These are phyloP conservation scores for Cantharis rustica DNA, from an alignment of 2,888 invertebrate genomes.

Conservation along the genomic window DNA sequence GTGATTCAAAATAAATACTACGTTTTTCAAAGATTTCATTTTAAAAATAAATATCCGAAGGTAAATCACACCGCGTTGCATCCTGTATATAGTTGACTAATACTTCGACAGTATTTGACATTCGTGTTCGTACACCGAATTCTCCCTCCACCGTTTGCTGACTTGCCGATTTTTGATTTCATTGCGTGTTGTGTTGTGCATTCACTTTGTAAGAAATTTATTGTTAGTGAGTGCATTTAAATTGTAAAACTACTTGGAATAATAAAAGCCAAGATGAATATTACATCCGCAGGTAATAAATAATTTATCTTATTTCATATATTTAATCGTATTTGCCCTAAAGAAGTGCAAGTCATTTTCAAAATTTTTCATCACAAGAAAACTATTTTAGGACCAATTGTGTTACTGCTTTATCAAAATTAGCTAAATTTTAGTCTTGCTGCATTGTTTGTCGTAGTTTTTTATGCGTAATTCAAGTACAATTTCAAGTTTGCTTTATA, in stretches of 20 bases:
- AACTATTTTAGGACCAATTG: background rate
- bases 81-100: background rate
- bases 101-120: background rate
- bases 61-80: background rate
- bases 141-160: background rate
- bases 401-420: background rate
- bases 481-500: background rate
- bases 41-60: background rate
- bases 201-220: background rate
- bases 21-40: too few species aligned
- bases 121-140: background rate
- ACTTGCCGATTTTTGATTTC: background rate
- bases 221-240: background rate
- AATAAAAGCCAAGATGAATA: slow-evolving; percentile 56
- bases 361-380: background rate
- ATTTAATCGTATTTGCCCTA: slow-evolving; percentile 7
- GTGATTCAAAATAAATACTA: too few species aligned
- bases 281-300: slow-evolving; percentile 59
- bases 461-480: background rate
- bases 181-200: background rate
- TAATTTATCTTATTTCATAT: slow-evolving; percentile 6
- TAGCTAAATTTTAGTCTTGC: too few species aligned
- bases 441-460: background rate
- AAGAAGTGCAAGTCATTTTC: slow-evolving; percentile 48
- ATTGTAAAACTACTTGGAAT: background rate